These are phyloP conservation scores for Phaethon lepturus DNA, from an alignment of 2,113 vertebrate species.

Conservation along the genomic window DNA sequence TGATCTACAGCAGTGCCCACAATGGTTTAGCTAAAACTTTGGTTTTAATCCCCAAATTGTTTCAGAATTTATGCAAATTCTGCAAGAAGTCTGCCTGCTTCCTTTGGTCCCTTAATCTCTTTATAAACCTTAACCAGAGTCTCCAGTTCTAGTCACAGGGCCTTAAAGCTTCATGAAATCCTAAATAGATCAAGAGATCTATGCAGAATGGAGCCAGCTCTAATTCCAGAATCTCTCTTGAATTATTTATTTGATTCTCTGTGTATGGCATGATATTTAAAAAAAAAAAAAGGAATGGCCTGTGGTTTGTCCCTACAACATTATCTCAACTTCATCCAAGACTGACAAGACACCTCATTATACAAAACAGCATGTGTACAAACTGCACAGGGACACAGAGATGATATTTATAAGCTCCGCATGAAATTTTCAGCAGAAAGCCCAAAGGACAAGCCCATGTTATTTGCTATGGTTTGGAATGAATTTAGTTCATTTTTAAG, in stretches of 20 bases:
- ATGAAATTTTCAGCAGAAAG: neutral
- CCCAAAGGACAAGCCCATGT: conserved; percentile 11
- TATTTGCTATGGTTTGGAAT: conserved; percentile 32
- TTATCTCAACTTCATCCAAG: neutral
- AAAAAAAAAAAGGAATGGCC: neutral
- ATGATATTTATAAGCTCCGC: conserved; percentile 4
- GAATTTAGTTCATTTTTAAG: conserved; percentile 30
- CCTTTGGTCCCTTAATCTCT: neutral
- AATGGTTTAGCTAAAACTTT: neutral
- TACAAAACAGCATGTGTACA: neutral
- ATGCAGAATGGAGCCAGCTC: neutral
- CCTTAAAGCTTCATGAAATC: neutral
- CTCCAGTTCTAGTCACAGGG: neutral
- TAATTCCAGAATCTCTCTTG: neutral
- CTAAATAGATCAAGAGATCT: neutral
- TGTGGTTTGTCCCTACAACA: neutral
- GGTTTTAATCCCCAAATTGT: neutral
- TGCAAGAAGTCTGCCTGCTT: neutral
- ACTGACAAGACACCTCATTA: conserved; percentile 16
- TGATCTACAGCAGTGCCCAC: neutral
- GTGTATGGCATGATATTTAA: neutral
- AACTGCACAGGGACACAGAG: neutral
- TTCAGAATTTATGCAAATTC: neutral
- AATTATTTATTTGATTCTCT: neutral
- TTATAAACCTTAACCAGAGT: neutral